phyloP scores from a whole-genome alignment of 2,797 vertebrate species.

The Chromobotia macracanthus region DNA sequence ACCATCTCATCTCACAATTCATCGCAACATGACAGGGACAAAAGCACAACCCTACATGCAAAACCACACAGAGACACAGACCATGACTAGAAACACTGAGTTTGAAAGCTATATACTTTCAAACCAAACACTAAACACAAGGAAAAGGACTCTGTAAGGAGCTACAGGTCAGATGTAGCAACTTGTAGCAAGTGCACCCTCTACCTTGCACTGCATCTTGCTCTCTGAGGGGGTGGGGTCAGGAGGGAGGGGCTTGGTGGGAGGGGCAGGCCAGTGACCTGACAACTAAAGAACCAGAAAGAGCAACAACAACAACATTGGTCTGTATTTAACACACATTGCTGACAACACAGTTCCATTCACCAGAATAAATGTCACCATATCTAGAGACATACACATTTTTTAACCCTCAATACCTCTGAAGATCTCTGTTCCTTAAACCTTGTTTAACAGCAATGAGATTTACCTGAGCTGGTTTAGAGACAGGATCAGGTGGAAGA shows the following conservation, averaged over 20 bases:
- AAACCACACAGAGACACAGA: conserved; percentile 6
- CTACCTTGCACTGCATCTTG: conserved; percentile 73
- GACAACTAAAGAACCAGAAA: conserved; percentile 68
- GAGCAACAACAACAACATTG: conserved; percentile 35
- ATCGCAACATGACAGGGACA: conserved; percentile 3
- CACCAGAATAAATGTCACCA: neutral
- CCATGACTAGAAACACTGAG: neutral
- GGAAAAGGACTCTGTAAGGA: neutral
- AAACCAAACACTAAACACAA: neutral
- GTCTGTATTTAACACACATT: neutral
- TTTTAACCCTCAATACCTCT: neutral
- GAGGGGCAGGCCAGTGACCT: conserved; percentile 76
- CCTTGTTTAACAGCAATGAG: conserved; percentile 58
- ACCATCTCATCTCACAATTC: neutral
- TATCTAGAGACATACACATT: neutral
- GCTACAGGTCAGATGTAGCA: conserved; percentile 20
- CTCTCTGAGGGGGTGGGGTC: conserved; percentile 74
- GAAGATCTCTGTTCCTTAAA: neutral
- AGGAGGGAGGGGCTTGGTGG: conserved; percentile 79
- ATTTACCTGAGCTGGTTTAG: conserved; percentile 86
- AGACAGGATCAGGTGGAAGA: conserved; percentile 87
- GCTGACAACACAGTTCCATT: neutral
- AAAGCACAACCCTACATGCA: conserved; percentile 16
- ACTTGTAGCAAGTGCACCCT: conserved; percentile 42
- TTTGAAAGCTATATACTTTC: conserved; percentile 27